Base-by-base conservation (phyloP, 2,113 vertebrate genomes). In the Hydrolagus affinis region DNA sequence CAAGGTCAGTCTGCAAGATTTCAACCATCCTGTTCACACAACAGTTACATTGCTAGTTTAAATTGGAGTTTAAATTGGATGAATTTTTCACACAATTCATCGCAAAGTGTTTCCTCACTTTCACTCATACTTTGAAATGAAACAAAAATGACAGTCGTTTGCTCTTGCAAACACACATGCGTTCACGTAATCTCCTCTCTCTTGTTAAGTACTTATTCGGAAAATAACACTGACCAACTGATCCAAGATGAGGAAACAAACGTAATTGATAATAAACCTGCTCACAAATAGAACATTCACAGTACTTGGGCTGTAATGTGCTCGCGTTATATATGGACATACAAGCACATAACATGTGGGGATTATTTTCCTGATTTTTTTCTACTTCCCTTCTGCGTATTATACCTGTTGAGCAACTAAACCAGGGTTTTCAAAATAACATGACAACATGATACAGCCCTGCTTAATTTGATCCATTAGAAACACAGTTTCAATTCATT, bases 391-490 rank as follows among this genome's bases (percentile, higher is more conserved):
- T 60, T 60, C 76, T 62, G 17, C 28, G 56, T 3, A 62, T 25
- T 15, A 64, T 7, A 80, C 59, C 23, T 28, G 1, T 78, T 78
- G 76, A 83, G 32, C 14, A 62, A 66, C 60, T 15, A 66, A 66
- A 28, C 78, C 62, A 66, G 44, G 44, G 3, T 83, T 83, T 62
- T 8, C 59, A 78, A 78, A 78, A 59, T 23, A 78, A 10, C 60
- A 28, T 62, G 76, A 62, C 25, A 60, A 25, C 62, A 12, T 60
- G 28, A 28, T 64, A 62, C 57, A 80, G 11, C 78, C 25, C 23
- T 64, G 60, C 28, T 83, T 83, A 83, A 83, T 83, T 83, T 83
- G 78, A 60, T 64, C 78, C 78, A 83, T 66, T 28, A 11, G 28
- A 66, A 68, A 17, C 14, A 8, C 64, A 83, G 9, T 68, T 64